phyloP scores from a whole-genome alignment of 2,888 invertebrate genomes.

The Phengaris arion region DNA sequence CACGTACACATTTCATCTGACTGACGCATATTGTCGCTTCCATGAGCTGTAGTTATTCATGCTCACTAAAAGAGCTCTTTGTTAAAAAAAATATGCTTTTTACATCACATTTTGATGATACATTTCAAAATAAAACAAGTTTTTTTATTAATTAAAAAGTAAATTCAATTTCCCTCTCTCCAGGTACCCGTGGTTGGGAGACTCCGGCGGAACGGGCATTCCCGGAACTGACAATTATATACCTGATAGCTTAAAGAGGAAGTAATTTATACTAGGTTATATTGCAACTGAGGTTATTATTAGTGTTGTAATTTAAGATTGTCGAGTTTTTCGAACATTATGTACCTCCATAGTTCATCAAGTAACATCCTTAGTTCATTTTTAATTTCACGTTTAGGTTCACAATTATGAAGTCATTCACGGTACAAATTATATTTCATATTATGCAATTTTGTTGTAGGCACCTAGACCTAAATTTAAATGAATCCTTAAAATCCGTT shows the following conservation, averaged over 20 bases:
- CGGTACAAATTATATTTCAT: constrained; percentile 19
- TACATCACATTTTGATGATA: no score
- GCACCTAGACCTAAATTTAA: background rate
- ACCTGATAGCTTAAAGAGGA: constrained; percentile 82
- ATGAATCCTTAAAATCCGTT: background rate
- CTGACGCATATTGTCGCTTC: no score
- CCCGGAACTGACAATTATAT: constrained; percentile 89
- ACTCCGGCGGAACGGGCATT: constrained; percentile 90
- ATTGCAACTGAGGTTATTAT: constrained; percentile 28
- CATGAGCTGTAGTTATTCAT: no score
- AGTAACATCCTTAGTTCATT: background rate
- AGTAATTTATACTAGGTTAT: constrained; percentile 47
- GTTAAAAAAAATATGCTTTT: no score
- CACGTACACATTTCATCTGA: no score
- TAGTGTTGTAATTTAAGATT: constrained; percentile 18
- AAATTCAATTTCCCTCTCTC: background rate
- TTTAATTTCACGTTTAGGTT: background rate
- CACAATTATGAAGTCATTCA: background rate
- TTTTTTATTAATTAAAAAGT: background rate
- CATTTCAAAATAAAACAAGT: no score
- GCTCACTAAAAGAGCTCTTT: no score
- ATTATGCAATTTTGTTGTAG: background rate
- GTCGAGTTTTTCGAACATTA: constrained; percentile 14
- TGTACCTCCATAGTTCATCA: constrained; percentile 23
- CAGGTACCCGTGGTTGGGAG: constrained; percentile 84